phyloP scores from a whole-genome alignment of 2,888 invertebrate genomes.

The Sesamia inferens region DNA sequence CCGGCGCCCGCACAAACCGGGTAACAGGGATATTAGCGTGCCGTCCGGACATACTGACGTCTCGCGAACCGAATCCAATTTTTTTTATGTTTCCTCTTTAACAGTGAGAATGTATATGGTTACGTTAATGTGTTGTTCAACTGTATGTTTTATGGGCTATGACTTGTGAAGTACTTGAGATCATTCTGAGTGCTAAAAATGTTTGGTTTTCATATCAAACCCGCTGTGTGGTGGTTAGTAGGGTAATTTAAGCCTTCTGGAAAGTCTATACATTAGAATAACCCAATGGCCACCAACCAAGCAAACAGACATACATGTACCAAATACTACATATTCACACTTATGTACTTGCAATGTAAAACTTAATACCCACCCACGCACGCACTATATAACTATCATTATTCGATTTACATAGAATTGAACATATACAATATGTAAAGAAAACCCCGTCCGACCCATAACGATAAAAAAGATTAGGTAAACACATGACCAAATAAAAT shows the following conservation, averaged over 20 bases:
- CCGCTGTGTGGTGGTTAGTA: background rate
- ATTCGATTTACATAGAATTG: background rate
- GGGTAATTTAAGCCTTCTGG: background rate
- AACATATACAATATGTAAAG: no score
- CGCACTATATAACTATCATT: background rate
- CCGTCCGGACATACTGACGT: constrained; percentile 56
- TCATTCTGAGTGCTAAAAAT: background rate
- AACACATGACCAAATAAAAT: no score
- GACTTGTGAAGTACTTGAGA: background rate
- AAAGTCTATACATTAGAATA: background rate
- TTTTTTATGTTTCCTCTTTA: constrained; percentile 51
- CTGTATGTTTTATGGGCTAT: constrained; percentile 13
- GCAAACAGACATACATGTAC: background rate
- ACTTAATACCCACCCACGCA: background rate
- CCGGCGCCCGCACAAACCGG: constrained; percentile 63
- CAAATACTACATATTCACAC: background rate
- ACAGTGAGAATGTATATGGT: constrained; percentile 20
- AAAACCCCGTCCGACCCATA: no score
- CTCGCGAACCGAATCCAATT: constrained; percentile 46
- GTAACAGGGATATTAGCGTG: constrained; percentile 72
- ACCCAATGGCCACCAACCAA: background rate
- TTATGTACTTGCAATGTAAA: background rate
- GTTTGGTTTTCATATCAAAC: background rate
- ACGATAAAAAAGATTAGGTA: no score
- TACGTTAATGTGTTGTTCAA: constrained; percentile 1